phyloP scores from a whole-genome alignment of 2,888 invertebrate genomes.

The Xanthia icteritia region DNA sequence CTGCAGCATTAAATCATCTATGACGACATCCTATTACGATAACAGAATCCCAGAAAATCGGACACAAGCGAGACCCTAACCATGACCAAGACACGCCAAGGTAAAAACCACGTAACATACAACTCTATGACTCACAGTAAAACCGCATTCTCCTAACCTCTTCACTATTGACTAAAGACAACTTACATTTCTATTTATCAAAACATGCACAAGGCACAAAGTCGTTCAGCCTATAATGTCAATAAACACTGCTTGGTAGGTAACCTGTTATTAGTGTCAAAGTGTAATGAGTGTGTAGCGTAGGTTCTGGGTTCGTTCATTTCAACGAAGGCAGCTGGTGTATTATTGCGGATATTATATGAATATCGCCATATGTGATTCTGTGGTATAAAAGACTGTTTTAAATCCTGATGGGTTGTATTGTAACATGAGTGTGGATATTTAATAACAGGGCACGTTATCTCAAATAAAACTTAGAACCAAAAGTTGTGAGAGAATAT shows the following conservation, averaged over 20 bases:
- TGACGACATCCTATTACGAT: conserved; percentile 4
- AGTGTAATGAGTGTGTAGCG: neutral
- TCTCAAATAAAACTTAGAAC: neutral
- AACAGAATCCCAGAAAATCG: neutral
- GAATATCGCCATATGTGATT: neutral
- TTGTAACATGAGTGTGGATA: neutral
- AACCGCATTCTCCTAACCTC: conserved; percentile 30
- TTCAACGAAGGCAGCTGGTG: conserved; percentile 8
- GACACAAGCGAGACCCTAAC: neutral
- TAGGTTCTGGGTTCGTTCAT: neutral
- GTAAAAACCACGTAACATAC: conserved; percentile 14
- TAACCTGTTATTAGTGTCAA: conserved; percentile 1
- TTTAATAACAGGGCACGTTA: neutral
- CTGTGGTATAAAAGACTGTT: neutral
- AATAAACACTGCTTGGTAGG: conserved; percentile 21
- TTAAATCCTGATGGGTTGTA: neutral
- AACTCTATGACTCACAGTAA: conserved; percentile 26
- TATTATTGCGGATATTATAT: conserved; percentile 5
- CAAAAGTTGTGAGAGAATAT: neutral
- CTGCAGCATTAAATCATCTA: neutral
- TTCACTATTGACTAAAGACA: conserved; percentile 22
- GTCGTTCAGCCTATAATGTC: conserved; percentile 15
- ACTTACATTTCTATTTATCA: conserved; percentile 29
- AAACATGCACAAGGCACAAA: conserved; percentile 35
- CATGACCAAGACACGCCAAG: conserved; percentile 30